Conservation (phyloP, 2,113 vertebrate species). For the Galeopterus variegatus region DNA sequence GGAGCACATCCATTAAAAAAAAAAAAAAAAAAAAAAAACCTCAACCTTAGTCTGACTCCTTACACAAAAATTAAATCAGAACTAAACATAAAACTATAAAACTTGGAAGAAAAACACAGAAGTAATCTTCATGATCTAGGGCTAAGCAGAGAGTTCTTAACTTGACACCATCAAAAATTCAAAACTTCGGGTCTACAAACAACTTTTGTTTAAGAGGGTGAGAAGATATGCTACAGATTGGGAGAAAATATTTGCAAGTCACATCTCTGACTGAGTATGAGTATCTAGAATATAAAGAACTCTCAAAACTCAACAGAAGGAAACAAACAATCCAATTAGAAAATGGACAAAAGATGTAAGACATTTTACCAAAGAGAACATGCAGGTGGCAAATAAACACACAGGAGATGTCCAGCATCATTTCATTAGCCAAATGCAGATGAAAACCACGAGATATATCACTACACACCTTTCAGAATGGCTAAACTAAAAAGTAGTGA, state of each 20-base stretch:
- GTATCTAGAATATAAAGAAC: not conserved
- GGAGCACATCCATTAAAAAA: too few species aligned
- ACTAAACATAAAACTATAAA: not conserved
- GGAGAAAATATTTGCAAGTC: not conserved
- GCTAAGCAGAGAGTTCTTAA: not conserved
- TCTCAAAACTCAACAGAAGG: not conserved
- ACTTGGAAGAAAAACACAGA: not conserved
- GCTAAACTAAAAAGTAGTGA: not conserved
- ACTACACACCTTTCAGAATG: not conserved
- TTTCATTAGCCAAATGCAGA: not conserved
- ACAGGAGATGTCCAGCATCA: not conserved
- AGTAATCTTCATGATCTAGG: not conserved
- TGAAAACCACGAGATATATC: not conserved
- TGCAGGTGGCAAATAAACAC: not conserved
- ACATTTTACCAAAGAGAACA: not conserved
- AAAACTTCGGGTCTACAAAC: not conserved
- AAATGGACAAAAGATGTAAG: not conserved
- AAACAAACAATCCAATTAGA: not conserved
- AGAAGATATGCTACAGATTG: not conserved
- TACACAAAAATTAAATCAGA: not conserved
- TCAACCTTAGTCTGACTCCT: too few species aligned
- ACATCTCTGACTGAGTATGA: not conserved
- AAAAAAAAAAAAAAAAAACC: too few species aligned
- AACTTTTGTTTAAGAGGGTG: not conserved
- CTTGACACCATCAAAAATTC: not conserved